Conservation (phyloP, 2,797 vertebrate species). For the Mus caroli region DNA sequence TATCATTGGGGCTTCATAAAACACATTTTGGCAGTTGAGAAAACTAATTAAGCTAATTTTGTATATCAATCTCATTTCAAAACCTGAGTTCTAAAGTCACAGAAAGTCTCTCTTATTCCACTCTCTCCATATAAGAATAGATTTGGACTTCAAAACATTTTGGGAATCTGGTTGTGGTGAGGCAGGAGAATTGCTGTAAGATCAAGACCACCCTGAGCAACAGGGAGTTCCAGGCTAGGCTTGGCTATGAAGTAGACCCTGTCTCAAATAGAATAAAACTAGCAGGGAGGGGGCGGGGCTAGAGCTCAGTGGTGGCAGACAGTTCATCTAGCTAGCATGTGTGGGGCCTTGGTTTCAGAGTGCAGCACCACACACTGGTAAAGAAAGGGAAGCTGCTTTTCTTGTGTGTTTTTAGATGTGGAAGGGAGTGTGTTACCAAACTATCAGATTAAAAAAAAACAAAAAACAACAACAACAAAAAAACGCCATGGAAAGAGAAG, state of each 20-base stretch:
- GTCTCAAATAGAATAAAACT: background rate
- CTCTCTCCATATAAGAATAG: slow-evolving; percentile 17
- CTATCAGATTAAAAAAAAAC: no score
- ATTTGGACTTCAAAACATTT: background rate
- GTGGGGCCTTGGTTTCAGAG: background rate
- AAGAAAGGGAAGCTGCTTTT: background rate
- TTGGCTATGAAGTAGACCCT: background rate
- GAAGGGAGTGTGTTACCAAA: background rate
- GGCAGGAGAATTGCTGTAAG: background rate
- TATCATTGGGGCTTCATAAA: background rate
- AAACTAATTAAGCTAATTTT: slow-evolving; percentile 14
- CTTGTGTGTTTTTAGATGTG: background rate
- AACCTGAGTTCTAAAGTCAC: slow-evolving; percentile 23
- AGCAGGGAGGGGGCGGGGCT: rapidly evolving
- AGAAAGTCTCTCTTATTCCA: slow-evolving; percentile 8
- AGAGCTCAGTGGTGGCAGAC: background rate
- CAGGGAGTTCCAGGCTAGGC: background rate
- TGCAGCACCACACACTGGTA: background rate
- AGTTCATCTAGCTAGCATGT: background rate
- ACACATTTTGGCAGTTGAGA: slow-evolving; percentile 9
- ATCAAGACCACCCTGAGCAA: background rate
- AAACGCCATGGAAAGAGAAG: background rate
- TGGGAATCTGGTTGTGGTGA: background rate
- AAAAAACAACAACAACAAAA: background rate
- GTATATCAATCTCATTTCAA: slow-evolving; percentile 1